Percentiles rank a stretch among this genome's conserved stretches.
phyloP scores from a whole-genome alignment of 2,797 vertebrate species.

The Lepidocolaptes lacrymiger region DNA sequence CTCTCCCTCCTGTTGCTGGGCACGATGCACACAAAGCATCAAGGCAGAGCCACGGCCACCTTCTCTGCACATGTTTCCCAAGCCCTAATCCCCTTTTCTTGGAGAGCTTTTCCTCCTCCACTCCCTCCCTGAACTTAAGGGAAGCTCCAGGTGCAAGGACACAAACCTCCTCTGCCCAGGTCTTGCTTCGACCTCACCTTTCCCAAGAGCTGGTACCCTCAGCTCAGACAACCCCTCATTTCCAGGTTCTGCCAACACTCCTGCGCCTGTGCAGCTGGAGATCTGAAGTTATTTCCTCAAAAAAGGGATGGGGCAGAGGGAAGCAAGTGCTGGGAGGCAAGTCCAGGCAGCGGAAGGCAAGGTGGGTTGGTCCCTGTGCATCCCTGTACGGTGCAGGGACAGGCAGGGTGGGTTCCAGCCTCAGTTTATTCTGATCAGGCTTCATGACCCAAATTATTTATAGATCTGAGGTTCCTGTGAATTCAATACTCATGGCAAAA shows the following conservation, averaged over 20 bases:
- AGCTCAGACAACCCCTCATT: rapidly evolving
- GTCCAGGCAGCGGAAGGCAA: background rate
- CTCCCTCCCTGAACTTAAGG: background rate
- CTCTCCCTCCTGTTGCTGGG: background rate
- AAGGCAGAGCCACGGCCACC: background rate
- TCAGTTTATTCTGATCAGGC: slow-evolving; percentile 53
- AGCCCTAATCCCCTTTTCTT: background rate
- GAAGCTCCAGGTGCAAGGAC: background rate
- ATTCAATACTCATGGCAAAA: slow-evolving; percentile 33
- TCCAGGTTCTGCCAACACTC: background rate
- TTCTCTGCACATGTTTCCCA: background rate
- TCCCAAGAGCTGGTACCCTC: background rate
- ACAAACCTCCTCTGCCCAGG: background rate
- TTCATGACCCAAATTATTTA: slow-evolving; percentile 65
- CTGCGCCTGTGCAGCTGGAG: background rate
- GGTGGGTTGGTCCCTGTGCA: background rate
- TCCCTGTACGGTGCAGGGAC: background rate
- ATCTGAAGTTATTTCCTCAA: background rate
- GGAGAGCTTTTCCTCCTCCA: background rate
- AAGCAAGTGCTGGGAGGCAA: background rate
- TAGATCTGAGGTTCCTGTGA: slow-evolving; percentile 52
- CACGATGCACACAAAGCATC: background rate
- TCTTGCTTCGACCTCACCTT: rapidly evolving
- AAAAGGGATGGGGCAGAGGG: background rate
- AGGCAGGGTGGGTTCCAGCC: background rate